A percentile compares a stretch with the other conserved stretches of the same genome.
Conservation (phyloP, 2,113 vertebrate genomes). For the Anolis carolinensis region DNA sequence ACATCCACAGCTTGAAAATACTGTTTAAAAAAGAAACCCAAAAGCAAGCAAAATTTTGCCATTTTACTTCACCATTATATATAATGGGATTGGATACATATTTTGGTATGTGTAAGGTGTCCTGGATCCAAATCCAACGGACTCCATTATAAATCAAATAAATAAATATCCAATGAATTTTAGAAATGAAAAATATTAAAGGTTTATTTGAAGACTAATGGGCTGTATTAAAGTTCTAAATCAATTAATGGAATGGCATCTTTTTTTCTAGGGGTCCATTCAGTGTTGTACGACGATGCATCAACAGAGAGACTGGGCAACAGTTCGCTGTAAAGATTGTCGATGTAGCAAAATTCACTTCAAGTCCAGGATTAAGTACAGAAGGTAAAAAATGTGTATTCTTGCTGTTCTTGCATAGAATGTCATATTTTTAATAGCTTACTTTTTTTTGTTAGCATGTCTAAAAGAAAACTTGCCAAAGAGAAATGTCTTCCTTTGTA, state of each 20-base stretch:
- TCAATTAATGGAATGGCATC: conserved; percentile 32
- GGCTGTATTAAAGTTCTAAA: not conserved
- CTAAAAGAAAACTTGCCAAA: not conserved
- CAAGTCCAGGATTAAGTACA: conserved; percentile 98
- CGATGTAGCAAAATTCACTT: conserved; percentile 99
- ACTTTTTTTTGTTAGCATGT: not conserved
- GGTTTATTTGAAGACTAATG: not conserved
- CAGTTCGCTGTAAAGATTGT: conserved; percentile 99
- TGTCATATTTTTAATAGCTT: not conserved
- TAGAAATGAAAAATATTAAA: not conserved
- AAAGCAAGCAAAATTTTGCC: no score
- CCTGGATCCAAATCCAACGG: no score
- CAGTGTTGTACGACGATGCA: conserved; percentile 97
- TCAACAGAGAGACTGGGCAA: conserved; percentile 97
- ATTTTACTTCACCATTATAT: no score
- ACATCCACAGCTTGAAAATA: no score
- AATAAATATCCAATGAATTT: not conserved
- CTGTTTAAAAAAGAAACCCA: no score
- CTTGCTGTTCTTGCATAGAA: not conserved
- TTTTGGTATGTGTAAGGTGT: no score
- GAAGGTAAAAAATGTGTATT: conserved; percentile 83
- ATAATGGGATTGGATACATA: no score
- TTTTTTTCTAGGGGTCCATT: conserved; percentile 90
- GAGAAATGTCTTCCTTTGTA: no score
- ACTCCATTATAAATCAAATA: no score